Evolutionary conservation across 2,888 invertebrate genomes (phyloP), one percentile per base, ranked within the genome.

Genomic region (Lymantria dispar): DNA sequence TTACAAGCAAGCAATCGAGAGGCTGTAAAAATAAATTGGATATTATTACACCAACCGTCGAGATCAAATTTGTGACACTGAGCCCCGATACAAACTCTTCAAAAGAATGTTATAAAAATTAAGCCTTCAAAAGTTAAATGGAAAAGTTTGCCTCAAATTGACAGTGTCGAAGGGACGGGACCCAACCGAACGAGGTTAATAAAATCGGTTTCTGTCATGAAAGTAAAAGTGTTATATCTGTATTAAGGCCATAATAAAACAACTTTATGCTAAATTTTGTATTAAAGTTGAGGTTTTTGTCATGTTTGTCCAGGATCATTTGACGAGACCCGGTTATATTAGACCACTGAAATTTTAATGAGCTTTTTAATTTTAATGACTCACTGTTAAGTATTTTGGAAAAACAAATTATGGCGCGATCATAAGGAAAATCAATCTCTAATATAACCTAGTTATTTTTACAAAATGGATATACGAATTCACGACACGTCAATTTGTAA

Each of bases 121-220:
- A 79, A 65, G 72, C 75, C 76, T 74, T 67, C 65, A 72, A 56
- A 87, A 89, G 86, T 87, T 89, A 87, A 90, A 90, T 88, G 83
- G 83, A 78, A 89, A 90, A 88, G 89, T 90, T 90, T 75, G 62
- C 64, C 77, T 75, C 77, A 85, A 85, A 89, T 87, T 88, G 91
- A 86, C 88, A 85, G 85, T 76, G 76, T 78, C 76, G 72, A 65
- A 66, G 64, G 70, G 65, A 59, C 62, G 56, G 66, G 68, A 63
- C 56, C 64, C 70, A 56, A 65, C 66, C 64, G 62, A 74, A 75
- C 68, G 70, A 74, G 78, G 80, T 80, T 80, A 76, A 80, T 80
- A 85, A 82, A 80, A 79, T 74, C 72, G 71, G 73, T 73, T 69
- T 72, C 69, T 69, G 72, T 74, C 74, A 75, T 68, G 62, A 60